A percentile compares a stretch with the other conserved stretches of the same genome.
These are phyloP conservation scores for Ptychodera flava DNA, from an alignment of 35 echinoderm and acorn worm genomes.

Conservation along the genomic window DNA sequence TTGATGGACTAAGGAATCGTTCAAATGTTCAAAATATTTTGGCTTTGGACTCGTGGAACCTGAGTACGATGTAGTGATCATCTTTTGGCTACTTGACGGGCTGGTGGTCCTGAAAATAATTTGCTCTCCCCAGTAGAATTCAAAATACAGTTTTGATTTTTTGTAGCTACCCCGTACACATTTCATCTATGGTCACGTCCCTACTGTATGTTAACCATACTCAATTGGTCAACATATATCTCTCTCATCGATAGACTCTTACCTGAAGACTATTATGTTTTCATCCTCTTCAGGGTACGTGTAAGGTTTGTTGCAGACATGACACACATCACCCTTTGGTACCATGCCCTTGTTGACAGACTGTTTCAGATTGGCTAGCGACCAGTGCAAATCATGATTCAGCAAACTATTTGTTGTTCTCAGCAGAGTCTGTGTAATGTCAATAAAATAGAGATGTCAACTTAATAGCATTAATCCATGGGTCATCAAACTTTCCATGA, in stretches of 20 bases:
- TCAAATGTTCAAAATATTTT: too few relatives aligned
- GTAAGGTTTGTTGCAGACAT: slow-evolving; percentile 70
- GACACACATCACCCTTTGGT: slow-evolving; percentile 52
- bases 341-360: slow-evolving; percentile 68
- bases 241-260: too few relatives aligned
- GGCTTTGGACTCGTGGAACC: too few relatives aligned
- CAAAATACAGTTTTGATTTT: too few relatives aligned
- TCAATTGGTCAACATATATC: too few relatives aligned
- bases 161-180: too few relatives aligned
- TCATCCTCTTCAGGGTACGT: slow-evolving; percentile 33
- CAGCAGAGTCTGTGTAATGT: slow-evolving; percentile 53
- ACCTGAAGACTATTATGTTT: slow-evolving; percentile 86
- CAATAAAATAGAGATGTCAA: not conserved
- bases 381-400: slow-evolving; percentile 67
- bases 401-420: slow-evolving; percentile 89
- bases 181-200: too few relatives aligned
- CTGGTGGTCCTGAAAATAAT: too few relatives aligned
- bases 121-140: too few relatives aligned
- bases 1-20: too few relatives aligned
- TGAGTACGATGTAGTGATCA: too few relatives aligned
- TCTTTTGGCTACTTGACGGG: not conserved
- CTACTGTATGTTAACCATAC: too few relatives aligned
- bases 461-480: not conserved
- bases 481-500: not conserved
- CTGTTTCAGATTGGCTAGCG: slow-evolving; percentile 53